Evolutionary conservation across 1,140 invertebrate species (phyloP), one percentile per base, ranked within the genome.

Genomic region (Ericerus pela): DNA sequence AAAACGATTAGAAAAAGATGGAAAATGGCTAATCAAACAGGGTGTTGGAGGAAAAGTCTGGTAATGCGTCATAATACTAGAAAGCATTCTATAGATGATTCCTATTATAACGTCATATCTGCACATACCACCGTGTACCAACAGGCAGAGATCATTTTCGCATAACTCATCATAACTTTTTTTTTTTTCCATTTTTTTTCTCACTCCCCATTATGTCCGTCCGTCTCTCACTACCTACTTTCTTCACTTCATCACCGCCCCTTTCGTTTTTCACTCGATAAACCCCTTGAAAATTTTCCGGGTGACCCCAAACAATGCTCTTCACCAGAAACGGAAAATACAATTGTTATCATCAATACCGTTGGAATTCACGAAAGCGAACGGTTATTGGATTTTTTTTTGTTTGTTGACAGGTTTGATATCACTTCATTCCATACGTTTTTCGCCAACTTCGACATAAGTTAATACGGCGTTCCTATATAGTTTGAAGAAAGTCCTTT

Each of bases 401-500:
- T 47, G 41, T 47, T 47, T 47, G 41, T 47, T 47, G 41, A 47
- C 41, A 47, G 41, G 41, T 47, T 47, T 47, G 41, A 47, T 47
- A 47, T 47, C 41, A 24, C 41, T 47, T 47, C 41, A 47, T 47
- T 47, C 41, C 41, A 47, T 47, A 47, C 41, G 41, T 47, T 47
- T 47, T 47, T 47, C 41, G n/a, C n/a, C 10, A 47, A 47, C 10
- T 47, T 47, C 41, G 26, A n/a, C n/a, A n/a, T n/a, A n/a, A n/a
- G n/a, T n/a, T n/a, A n/a, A n/a, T n/a, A n/a, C n/a, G n/a, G n/a
- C n/a, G n/a, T n/a, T n/a, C n/a, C n/a, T n/a, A n/a, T n/a, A n/a
- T n/a, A n/a, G n/a, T n/a, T n/a, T n/a, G n/a, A n/a, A n/a, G n/a
- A n/a, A n/a, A n/a, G n/a, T n/a, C n/a, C n/a, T n/a, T n/a, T n/a